A percentile compares a stretch with the other conserved stretches of the same genome.
phyloP scores from a whole-genome alignment of 1,140 invertebrate genomes.

The Procambarus virginalis region DNA sequence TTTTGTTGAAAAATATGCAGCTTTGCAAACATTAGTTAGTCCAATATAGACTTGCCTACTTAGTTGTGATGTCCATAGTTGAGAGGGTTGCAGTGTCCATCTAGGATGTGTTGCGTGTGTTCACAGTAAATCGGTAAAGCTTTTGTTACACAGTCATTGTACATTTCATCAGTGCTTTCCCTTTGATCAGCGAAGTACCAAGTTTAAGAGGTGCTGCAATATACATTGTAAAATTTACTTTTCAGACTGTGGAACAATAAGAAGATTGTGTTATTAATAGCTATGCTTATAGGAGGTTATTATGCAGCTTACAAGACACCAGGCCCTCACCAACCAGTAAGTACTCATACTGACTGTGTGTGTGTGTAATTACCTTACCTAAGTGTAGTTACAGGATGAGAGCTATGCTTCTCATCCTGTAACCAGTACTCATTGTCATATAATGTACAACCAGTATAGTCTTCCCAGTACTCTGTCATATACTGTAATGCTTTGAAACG shows the following conservation, averaged over 20 bases:
- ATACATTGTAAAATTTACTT: not conserved
- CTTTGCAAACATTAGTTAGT: not conserved
- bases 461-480: too few species aligned
- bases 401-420: too few species aligned
- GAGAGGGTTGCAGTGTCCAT: too few species aligned
- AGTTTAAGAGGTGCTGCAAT: not conserved
- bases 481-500: too few species aligned
- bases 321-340: conserved; percentile 73
- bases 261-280: conserved; percentile 54
- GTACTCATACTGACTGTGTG: conserved; percentile 45
- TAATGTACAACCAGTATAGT: too few species aligned
- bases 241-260: conserved; percentile 70
- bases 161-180: too few species aligned
- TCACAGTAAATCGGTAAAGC: not conserved
- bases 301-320: conserved; percentile 66
- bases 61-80: not conserved
- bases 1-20: not conserved
- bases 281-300: conserved; percentile 56
- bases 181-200: not conserved
- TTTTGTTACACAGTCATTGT: not conserved
- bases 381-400: too few species aligned
- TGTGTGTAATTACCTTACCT: too few species aligned
- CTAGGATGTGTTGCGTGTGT: not conserved
- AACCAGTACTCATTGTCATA: too few species aligned
- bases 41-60: not conserved